A percentile compares a stretch with the other conserved stretches of the same genome.
Conservation (phyloP, 2,797 vertebrate genomes). For the Arctocebus calabarensis region DNA sequence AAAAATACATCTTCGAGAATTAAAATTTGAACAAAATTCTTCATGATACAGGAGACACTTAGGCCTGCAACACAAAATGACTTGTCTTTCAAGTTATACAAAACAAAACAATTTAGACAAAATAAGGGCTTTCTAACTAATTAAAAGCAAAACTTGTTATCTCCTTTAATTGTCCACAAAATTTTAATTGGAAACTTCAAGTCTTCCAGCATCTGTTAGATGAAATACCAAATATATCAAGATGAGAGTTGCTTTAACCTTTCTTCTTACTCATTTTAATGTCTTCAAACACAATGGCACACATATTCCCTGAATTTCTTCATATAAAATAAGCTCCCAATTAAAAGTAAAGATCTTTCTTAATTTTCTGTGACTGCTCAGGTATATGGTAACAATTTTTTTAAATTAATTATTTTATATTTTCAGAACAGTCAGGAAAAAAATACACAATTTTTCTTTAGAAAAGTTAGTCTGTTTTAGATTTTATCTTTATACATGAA, state of each 20-base stretch:
- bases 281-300: not conserved
- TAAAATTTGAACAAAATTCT: constrained; percentile 3
- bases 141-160: constrained; percentile 74
- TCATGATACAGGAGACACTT: not conserved
- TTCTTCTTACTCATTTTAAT: constrained; percentile 53
- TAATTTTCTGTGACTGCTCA: not conserved
- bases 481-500: not conserved
- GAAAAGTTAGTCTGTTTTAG: not conserved
- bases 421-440: not conserved
- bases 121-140: constrained; percentile 72
- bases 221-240: constrained; percentile 66
- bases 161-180: constrained; percentile 58
- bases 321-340: not conserved
- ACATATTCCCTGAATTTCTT: constrained; percentile 7
- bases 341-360: constrained; percentile 46
- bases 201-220: constrained; percentile 76
- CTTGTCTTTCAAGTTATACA: constrained; percentile 57
- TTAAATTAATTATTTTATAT: not conserved
- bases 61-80: not conserved
- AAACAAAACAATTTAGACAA: constrained; percentile 71
- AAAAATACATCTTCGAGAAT: not conserved
- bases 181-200: constrained; percentile 74
- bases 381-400: not conserved
- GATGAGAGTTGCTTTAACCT: constrained; percentile 59
- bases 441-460: not conserved